Percentiles rank a stretch among this genome's conserved stretches.
These are phyloP conservation scores for Diloba caeruleocephala DNA, from an alignment of 2,888 invertebrate species.

Conservation along the genomic window DNA sequence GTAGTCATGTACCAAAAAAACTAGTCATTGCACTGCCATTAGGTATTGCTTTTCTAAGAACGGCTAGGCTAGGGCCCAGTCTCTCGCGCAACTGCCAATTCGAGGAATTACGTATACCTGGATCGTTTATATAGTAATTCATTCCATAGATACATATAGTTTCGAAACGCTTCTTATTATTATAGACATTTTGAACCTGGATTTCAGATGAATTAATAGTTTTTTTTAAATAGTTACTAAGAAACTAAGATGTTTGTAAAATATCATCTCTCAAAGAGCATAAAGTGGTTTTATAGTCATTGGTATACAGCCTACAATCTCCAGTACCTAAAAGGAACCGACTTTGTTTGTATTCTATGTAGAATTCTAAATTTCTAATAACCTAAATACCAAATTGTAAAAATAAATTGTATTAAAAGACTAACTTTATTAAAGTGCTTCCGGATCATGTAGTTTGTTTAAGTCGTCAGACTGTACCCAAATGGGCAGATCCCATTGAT, in stretches of 20 bases:
- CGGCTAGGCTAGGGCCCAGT: slow-evolving; percentile 57
- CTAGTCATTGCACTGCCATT: slow-evolving; percentile 58
- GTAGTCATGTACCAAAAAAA: slow-evolving; percentile 53
- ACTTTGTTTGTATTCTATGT: too few species aligned
- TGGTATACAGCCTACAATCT: too few species aligned
- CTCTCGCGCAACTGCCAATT: slow-evolving; percentile 61
- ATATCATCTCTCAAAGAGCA: too few species aligned
- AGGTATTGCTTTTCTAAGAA: slow-evolving; percentile 67
- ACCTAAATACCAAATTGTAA: too few species aligned
- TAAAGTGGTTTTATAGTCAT: too few species aligned
- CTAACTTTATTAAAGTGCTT: too few species aligned
- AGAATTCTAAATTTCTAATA: too few species aligned
- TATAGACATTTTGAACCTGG: not conserved
- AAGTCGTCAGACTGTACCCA: too few species aligned
- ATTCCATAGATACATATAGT: slow-evolving; percentile 17
- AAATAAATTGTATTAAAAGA: too few species aligned
- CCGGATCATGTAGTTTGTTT: too few species aligned
- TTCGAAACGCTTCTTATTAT: slow-evolving; percentile 8
- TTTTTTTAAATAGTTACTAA: not conserved
- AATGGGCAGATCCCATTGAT: too few species aligned
- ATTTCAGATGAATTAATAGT: not conserved
- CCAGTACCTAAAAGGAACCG: too few species aligned
- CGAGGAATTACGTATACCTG: slow-evolving; percentile 61
- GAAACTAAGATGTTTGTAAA: not conserved
- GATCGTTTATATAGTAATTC: slow-evolving; percentile 48